Conservation (phyloP, 2,113 vertebrate genomes). For the Thryonomys swinderianus region DNA sequence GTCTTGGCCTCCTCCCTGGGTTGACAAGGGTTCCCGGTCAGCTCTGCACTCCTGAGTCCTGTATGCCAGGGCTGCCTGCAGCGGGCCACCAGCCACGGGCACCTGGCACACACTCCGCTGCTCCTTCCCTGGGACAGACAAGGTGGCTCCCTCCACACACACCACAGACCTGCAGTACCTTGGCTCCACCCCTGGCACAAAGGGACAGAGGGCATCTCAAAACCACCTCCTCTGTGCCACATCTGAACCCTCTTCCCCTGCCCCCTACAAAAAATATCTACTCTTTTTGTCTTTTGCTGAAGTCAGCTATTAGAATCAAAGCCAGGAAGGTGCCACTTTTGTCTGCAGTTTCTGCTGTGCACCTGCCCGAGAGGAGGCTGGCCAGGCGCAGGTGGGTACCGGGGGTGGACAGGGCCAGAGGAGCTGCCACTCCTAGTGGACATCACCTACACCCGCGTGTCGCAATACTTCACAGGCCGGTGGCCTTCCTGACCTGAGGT, state of each 20-base stretch:
- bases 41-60: background rate
- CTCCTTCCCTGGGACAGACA: background rate
- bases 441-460: background rate
- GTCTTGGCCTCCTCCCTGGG: background rate
- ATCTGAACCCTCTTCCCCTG: too few species aligned
- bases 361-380: background rate
- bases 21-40: background rate
- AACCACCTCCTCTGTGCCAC: background rate
- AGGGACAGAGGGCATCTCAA: background rate
- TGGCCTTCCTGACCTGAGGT: background rate
- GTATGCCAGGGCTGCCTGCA: background rate
- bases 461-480: background rate
- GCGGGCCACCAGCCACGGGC: background rate
- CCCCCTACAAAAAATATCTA: too few species aligned
- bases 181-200: background rate
- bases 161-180: background rate
- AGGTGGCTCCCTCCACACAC: background rate
- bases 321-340: too few species aligned
- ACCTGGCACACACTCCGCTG: background rate
- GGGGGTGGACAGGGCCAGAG: background rate
- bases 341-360: background rate
- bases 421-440: background rate
- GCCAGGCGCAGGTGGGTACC: background rate
- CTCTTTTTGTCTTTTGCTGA: too few species aligned
- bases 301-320: too few species aligned